These are phyloP conservation scores for Drosophila orosa DNA, from an alignment of 1,140 invertebrate species.

Conservation along the genomic window DNA sequence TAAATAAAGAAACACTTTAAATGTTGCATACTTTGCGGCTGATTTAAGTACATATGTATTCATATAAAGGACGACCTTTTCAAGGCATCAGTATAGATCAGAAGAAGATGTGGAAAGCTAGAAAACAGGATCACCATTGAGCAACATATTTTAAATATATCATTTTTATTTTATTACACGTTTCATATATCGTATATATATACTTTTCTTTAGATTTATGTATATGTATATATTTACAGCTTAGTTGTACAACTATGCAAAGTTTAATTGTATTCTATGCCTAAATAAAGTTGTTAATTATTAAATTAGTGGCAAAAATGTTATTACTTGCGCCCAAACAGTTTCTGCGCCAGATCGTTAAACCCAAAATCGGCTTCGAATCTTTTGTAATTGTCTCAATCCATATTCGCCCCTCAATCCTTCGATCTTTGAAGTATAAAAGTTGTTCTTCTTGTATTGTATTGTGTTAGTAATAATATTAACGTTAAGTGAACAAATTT, in stretches of 20 bases:
- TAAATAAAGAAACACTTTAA: too few relatives aligned
- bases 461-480: slow-evolving; percentile 53
- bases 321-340: slow-evolving; percentile 54
- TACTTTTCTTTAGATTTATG: slow-evolving; percentile 62
- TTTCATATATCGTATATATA: slow-evolving; percentile 79
- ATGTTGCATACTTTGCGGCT: not conserved
- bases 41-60: not conserved
- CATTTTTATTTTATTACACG: slow-evolving; percentile 77
- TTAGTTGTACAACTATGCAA: slow-evolving; percentile 70
- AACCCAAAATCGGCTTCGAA: slow-evolving; percentile 25
- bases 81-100: not conserved
- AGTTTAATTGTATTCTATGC: slow-evolving; percentile 62
- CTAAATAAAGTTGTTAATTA: slow-evolving; percentile 65
- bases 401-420: slow-evolving; percentile 41
- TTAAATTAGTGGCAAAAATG: slow-evolving; percentile 71
- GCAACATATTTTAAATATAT: slow-evolving; percentile 78
- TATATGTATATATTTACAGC: slow-evolving; percentile 77
- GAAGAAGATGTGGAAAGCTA: not conserved
- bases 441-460: slow-evolving; percentile 31
- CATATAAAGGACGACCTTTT: not conserved
- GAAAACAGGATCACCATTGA: not conserved
- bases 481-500: slow-evolving; percentile 48
- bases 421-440: slow-evolving; percentile 61
- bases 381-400: slow-evolving; percentile 27
- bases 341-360: slow-evolving; percentile 22